Percentiles rank a stretch among this genome's conserved stretches.
Evolutionary conservation across 2,888 invertebrate genomes (phyloP).

Genomic region (Leptopilina drosophilae): DNA sequence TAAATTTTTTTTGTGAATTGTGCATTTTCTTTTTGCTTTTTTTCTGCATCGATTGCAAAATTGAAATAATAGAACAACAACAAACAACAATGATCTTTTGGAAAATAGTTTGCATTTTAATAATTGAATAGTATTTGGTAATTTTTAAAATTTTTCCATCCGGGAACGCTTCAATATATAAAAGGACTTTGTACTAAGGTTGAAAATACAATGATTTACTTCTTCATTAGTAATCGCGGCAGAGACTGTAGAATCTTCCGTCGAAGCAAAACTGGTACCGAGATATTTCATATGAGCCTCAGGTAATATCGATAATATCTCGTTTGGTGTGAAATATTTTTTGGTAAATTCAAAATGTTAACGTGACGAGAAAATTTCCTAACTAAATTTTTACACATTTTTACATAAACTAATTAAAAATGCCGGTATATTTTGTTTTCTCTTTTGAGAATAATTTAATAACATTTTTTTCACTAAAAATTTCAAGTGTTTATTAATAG

Average conservation of each 20-base stretch:
- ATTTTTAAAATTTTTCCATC: not conserved
- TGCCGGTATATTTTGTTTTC: not conserved
- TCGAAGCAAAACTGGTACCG: slow-evolving; percentile 83
- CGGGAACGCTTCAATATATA: not conserved
- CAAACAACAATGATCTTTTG: slow-evolving; percentile 17
- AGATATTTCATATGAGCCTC: slow-evolving; percentile 88
- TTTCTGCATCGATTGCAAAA: slow-evolving; percentile 3
- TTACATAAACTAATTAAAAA: slow-evolving; percentile 20
- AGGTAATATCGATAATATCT: slow-evolving; percentile 78
- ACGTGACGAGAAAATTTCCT: slow-evolving; percentile 28
- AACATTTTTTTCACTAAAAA: slow-evolving; percentile 6
- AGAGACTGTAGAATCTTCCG: slow-evolving; percentile 69
- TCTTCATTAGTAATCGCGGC: slow-evolving; percentile 69
- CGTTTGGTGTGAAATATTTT: slow-evolving; percentile 53
- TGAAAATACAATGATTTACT: slow-evolving; percentile 59
- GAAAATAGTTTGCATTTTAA: slow-evolving; percentile 30
- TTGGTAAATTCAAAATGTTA: slow-evolving; percentile 43
- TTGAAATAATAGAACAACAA: not conserved
- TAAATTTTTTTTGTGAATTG: not conserved
- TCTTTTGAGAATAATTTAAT: slow-evolving; percentile 21
- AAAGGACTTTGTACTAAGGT: not conserved
- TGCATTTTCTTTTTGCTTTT: slow-evolving; percentile 15
- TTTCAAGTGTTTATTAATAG: not conserved
- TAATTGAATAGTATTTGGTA: slow-evolving; percentile 40
- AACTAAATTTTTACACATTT: slow-evolving; percentile 41